These are phyloP conservation scores for Etheostoma nigrum DNA, from an alignment of 2,797 vertebrate genomes.

Conservation along the genomic window DNA sequence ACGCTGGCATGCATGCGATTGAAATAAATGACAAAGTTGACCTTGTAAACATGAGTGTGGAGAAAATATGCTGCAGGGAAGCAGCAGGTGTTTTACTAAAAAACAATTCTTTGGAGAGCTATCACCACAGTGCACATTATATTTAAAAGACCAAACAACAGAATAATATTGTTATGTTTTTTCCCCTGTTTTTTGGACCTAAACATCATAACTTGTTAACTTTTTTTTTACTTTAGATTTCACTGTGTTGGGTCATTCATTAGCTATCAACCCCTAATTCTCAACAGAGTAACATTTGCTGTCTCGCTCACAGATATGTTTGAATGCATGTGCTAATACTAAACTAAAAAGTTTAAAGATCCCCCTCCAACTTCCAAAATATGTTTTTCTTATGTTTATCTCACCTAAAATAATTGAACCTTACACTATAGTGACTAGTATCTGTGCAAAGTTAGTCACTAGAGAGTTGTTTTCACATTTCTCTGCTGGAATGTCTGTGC, in stretches of 20 bases:
- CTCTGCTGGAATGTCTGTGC: too few species aligned
- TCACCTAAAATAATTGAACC: too few species aligned
- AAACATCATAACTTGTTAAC: not conserved
- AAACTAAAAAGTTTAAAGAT: not conserved
- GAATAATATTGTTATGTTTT: not conserved
- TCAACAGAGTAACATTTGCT: not conserved
- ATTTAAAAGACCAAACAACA: not conserved
- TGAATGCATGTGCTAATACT: not conserved
- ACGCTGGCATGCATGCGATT: conserved; percentile 6
- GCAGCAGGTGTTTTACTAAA: conserved; percentile 3
- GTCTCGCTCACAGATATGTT: not conserved
- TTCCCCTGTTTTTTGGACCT: not conserved
- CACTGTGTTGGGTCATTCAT: not conserved
- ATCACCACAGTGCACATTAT: not conserved
- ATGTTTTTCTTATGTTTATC: too few species aligned
- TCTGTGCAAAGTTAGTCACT: too few species aligned
- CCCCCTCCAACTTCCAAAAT: too few species aligned
- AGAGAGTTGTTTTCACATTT: too few species aligned
- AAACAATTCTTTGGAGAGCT: not conserved
- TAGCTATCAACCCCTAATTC: not conserved
- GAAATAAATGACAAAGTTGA: conserved; percentile 28
- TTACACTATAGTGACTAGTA: too few species aligned
- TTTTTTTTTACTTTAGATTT: not conserved
- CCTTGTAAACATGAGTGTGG: conserved; percentile 4
- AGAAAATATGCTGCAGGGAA: conserved; percentile 4